Base-by-base conservation (phyloP, 1,140 invertebrate genomes). In the Himalopsyche phryganea region DNA sequence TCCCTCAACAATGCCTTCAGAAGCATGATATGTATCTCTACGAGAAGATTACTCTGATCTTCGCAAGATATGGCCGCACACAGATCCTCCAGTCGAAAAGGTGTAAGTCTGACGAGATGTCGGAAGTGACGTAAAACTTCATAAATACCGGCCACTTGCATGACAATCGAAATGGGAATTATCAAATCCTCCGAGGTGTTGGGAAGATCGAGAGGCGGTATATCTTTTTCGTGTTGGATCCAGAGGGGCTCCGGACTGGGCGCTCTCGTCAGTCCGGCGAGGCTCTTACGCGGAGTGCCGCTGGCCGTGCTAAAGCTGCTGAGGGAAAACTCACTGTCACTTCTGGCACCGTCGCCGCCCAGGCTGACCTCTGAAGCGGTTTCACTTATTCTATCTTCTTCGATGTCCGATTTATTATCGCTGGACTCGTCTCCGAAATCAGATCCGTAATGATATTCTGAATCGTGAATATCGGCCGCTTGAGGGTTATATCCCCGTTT, bases 41-140 rank as follows among this genome's bases (percentile, higher is more conserved):
- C 87, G 6, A 98, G 74, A 28, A 98, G 74, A 69, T 85, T 87
- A 65, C 88, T 94, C 72, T 96, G 92, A 73, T 98, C 94, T 67
- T 97, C 91, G 68, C 87, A 90, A 50, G 88, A 80, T n/a, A 98
- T 68, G 28, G 92, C 90, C 6, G 92, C 90, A 81, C 94, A 95
- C 70, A 98, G 92, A 74, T 98, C 95, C 81, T 98, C 96, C 72
- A 98, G 88, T 59, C 92, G 84, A 76, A 97, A 98, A 42, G 93
- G 94, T 11, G 94, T 95, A 3, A 98, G 76, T 50, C 95, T 81
- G 6, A 98, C 86, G 60, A 95, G 81, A 66, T 89, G 89, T 63
- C 91, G 82, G 73, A 97, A 98, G 69, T 94, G 90, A 63, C 94
- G 81, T 23, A 98, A 74, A 13, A 97, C 90, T 83, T 98, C 96